Conservation (phyloP, 2,113 vertebrate genomes). For the Reinhardtius hippoglossoides region DNA sequence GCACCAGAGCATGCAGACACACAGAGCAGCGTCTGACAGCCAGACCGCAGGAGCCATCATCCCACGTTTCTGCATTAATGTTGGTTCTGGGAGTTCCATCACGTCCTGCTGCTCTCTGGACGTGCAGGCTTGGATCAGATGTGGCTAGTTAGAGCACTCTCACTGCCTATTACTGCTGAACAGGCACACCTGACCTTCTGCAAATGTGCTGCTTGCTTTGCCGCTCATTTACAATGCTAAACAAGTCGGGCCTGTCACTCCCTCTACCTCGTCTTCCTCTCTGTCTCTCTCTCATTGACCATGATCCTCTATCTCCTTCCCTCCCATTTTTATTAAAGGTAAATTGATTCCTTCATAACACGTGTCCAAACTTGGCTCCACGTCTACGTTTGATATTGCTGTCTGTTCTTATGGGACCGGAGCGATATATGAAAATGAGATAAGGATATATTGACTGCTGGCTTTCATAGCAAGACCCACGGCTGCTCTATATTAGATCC, state of each 20-base stretch:
- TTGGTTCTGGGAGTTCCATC: constrained; percentile 46
- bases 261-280: background rate
- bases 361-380: constrained; percentile 26
- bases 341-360: constrained; percentile 47
- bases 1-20: constrained; percentile 53
- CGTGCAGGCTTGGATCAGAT: constrained; percentile 20
- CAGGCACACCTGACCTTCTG: constrained; percentile 46
- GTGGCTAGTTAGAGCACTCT: constrained; percentile 43
- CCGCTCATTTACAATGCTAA: constrained; percentile 61
- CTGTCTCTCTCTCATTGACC: background rate
- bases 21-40: constrained; percentile 29
- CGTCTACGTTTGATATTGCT: constrained; percentile 33
- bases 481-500: constrained; percentile 54
- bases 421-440: constrained; percentile 68
- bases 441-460: constrained; percentile 62
- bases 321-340: constrained; percentile 48
- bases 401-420: constrained; percentile 48
- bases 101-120: constrained; percentile 50
- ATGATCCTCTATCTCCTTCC: background rate
- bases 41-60: constrained; percentile 7
- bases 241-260: constrained; percentile 21
- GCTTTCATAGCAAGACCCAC: constrained; percentile 49
- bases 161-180: constrained; percentile 50
- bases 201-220: constrained; percentile 30
- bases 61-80: constrained; percentile 56